A percentile compares a stretch with the other conserved stretches of the same genome.
phyloP scores from a whole-genome alignment of 2,888 invertebrate genomes.

The Encarsia formosa region DNA sequence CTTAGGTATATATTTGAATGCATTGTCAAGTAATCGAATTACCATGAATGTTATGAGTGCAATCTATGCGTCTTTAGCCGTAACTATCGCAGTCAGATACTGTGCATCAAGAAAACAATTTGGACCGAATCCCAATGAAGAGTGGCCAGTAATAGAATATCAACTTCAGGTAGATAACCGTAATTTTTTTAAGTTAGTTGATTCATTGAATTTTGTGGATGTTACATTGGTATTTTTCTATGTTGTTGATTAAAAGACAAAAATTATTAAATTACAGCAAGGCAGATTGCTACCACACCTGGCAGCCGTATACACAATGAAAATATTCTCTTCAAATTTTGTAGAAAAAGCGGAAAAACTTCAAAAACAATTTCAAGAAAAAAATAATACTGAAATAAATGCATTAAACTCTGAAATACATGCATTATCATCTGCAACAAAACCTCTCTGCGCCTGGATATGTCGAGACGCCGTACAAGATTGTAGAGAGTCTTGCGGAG shows the following conservation, averaged over 20 bases:
- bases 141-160: constrained; percentile 86
- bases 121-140: constrained; percentile 68
- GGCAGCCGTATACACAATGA: constrained; percentile 63
- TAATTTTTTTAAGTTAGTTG: neutral
- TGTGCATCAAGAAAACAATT: constrained; percentile 85
- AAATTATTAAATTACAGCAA: constrained; percentile 60
- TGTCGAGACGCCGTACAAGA: constrained; percentile 86
- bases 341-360: constrained; percentile 53
- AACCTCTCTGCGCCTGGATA: constrained; percentile 80
- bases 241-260: neutral
- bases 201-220: neutral
- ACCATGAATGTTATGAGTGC: constrained; percentile 64
- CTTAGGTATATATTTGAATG: constrained; percentile 68
- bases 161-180: constrained; percentile 87
- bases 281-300: constrained; percentile 73
- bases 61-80: constrained; percentile 65
- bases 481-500: constrained; percentile 90
- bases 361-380: constrained; percentile 46
- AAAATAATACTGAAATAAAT: constrained; percentile 39
- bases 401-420: constrained; percentile 67
- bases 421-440: constrained; percentile 70
- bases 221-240: neutral
- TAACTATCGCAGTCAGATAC: constrained; percentile 82
- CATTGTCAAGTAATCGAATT: constrained; percentile 77
- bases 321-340: constrained; percentile 61